Evolutionary conservation across 2,888 invertebrate species (phyloP).

Genomic region (Drosophila meridionalis): DNA sequence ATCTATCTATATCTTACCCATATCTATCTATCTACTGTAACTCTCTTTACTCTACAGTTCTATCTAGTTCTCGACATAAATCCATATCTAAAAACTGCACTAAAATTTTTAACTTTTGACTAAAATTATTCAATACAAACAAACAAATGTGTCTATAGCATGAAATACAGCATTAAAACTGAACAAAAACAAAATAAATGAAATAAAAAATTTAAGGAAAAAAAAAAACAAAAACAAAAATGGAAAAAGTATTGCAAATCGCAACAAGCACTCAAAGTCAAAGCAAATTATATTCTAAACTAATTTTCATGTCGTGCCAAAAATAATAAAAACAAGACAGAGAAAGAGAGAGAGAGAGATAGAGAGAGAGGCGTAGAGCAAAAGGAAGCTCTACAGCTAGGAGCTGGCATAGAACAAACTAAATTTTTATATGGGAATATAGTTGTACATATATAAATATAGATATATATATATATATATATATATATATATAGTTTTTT

Average conservation of each 20-base stretch:
- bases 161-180: constrained; percentile 39
- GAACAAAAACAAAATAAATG: constrained; percentile 40
- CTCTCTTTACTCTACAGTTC: neutral
- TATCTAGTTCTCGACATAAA: neutral
- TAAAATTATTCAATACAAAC: constrained; percentile 2
- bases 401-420: constrained; percentile 40
- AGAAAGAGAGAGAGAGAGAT: neutral
- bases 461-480: neutral
- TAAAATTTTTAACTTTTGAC: neutral
- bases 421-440: constrained; percentile 1
- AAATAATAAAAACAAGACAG: constrained; percentile 71
- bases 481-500: constrained; percentile 6
- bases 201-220: constrained; percentile 8
- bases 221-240: constrained; percentile 5
- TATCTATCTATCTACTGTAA: neutral
- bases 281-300: constrained; percentile 80
- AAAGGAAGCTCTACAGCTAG: constrained; percentile 14
- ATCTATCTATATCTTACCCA: neutral
- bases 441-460: neutral
- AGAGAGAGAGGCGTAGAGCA: neutral
- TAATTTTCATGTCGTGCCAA: constrained; percentile 79
- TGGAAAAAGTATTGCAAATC: constrained; percentile 59
- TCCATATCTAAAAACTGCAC: neutral
- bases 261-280: constrained; percentile 80
- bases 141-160: constrained; percentile 60